These are phyloP conservation scores for Prunella fulvescens DNA, from an alignment of 2,113 vertebrate species.

Conservation along the genomic window DNA sequence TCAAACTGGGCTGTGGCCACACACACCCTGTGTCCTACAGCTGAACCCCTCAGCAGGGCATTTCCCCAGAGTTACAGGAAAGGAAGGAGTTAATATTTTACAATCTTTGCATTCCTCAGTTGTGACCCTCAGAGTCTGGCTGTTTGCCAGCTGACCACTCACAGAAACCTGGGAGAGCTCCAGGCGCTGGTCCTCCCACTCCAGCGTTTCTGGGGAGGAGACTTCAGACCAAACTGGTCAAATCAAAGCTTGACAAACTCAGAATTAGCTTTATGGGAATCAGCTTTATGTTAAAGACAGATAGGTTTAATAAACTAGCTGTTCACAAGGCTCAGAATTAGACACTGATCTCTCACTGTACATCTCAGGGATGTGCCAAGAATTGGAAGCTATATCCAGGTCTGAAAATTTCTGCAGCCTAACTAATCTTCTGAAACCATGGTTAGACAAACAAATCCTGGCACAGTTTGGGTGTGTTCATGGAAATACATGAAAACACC, in stretches of 20 bases:
- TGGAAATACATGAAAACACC: neutral
- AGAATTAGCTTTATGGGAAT: neutral
- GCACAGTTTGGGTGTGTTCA: neutral
- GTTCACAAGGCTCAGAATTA: neutral
- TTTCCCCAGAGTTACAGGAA: neutral
- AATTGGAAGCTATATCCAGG: accelerated
- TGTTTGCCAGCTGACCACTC: neutral
- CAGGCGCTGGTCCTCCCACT: neutral
- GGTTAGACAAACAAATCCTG: neutral
- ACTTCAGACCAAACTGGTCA: neutral
- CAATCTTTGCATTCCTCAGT: neutral
- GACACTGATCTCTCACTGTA: neutral
- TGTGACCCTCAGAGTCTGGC: neutral
- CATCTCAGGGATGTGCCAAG: neutral
- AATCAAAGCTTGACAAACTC: neutral
- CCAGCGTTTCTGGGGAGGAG: accelerated
- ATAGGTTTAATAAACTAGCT: neutral
- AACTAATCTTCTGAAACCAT: neutral
- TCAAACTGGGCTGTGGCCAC: neutral
- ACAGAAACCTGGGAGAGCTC: neutral
- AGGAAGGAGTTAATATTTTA: neutral
- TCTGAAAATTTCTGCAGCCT: neutral
- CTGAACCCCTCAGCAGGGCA: neutral
- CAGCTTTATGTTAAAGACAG: neutral
- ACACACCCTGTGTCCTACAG: neutral